These are phyloP conservation scores for Pseudopleuronectes americanus DNA, from an alignment of 2,797 vertebrate genomes.

Conservation along the genomic window DNA sequence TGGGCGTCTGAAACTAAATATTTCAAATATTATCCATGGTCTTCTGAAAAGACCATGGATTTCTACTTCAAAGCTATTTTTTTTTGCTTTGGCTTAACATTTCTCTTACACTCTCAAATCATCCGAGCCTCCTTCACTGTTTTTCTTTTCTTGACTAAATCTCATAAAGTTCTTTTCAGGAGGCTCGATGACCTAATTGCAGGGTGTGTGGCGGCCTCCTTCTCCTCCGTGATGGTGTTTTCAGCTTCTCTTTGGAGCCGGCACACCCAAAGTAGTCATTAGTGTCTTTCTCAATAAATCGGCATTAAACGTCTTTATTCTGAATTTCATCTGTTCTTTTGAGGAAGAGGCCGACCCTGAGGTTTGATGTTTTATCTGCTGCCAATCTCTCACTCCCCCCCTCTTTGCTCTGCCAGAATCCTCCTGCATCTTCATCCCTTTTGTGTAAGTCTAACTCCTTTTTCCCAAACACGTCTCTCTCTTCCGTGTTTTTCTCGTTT, in stretches of 20 bases:
- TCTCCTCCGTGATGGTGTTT: constrained; percentile 45
- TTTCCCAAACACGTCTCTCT: neutral
- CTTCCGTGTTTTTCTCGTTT: constrained; percentile 18
- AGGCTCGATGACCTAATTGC: constrained; percentile 54
- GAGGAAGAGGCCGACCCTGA: constrained; percentile 8
- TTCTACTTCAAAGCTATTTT: constrained; percentile 51
- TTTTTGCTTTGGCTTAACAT: constrained; percentile 25
- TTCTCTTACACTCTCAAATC: constrained; percentile 30
- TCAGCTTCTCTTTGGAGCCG: constrained; percentile 41
- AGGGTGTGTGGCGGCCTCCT: constrained; percentile 26
- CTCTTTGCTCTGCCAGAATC: constrained; percentile 5
- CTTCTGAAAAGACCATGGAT: constrained; percentile 25
- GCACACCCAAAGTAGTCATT: constrained; percentile 46
- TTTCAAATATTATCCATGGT: too few relatives aligned
- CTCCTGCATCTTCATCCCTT: constrained; percentile 10
- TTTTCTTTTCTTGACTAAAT: constrained; percentile 2
- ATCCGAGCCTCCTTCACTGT: neutral
- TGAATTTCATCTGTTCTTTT: constrained; percentile 21
- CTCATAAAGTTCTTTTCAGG: constrained; percentile 15
- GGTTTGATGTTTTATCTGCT: constrained; percentile 39
- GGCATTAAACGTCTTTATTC: constrained; percentile 47
- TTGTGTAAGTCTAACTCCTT: constrained; percentile 9
- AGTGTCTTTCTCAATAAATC: constrained; percentile 53
- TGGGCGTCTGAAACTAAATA: neutral
- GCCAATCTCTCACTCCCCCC: constrained; percentile 13